These are phyloP conservation scores for Manduca sexta DNA, from an alignment of 1,140 invertebrate genomes.

Conservation along the genomic window DNA sequence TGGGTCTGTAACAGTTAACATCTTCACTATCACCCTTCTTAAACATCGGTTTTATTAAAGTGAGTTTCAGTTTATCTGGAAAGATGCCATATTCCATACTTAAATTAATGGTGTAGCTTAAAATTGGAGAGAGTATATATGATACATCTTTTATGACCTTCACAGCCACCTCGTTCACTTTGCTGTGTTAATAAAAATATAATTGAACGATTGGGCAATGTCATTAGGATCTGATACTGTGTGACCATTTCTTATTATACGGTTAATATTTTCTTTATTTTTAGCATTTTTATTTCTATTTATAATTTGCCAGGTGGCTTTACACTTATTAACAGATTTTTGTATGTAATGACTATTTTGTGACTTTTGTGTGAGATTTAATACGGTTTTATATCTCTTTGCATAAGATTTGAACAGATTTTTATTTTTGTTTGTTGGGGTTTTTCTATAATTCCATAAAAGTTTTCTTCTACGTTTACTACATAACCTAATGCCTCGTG, in stretches of 20 bases:
- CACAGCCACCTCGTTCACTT: background rate
- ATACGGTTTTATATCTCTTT: background rate
- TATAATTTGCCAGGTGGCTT: conserved; percentile 1
- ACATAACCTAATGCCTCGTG: background rate
- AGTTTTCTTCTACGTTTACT: background rate
- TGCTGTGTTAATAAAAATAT: too few relatives aligned
- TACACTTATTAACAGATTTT: conserved; percentile 1
- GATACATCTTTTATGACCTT: conserved; percentile 1
- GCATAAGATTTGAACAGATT: conserved; percentile 1
- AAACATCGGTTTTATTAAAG: conserved; percentile 11
- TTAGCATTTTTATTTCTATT: background rate
- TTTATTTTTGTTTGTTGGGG: background rate
- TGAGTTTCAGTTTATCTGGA: conserved; percentile 10
- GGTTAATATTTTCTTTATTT: background rate
- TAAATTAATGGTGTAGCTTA: background rate
- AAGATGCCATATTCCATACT: conserved; percentile 9
- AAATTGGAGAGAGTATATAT: background rate
- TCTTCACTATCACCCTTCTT: conserved; percentile 13
- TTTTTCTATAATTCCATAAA: conserved; percentile 1
- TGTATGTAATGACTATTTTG: conserved; percentile 2
- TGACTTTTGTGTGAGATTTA: conserved; percentile 2
- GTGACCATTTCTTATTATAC: background rate
- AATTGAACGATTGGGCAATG: too few relatives aligned
- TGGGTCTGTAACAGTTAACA: conserved; percentile 10
- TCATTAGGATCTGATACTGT: too few relatives aligned